These are phyloP conservation scores for Apostichopus parvimensis DNA, from an alignment of 35 echinoderm and acorn worm species.

Conservation along the genomic window DNA sequence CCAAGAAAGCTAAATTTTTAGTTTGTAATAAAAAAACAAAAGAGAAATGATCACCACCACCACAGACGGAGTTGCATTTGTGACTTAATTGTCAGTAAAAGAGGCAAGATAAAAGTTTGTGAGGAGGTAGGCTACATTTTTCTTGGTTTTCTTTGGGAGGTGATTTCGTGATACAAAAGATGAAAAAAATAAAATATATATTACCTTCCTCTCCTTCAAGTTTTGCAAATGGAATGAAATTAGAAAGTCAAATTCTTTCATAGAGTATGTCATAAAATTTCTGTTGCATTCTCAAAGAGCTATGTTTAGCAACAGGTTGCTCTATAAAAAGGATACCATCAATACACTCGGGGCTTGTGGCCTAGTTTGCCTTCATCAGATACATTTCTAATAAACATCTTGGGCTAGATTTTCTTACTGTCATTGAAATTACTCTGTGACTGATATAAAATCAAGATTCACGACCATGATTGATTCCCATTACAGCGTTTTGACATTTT, in stretches of 20 bases:
- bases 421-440: no score
- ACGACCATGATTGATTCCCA: not conserved
- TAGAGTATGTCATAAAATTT: not conserved
- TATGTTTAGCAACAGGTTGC: no score
- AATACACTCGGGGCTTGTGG: no score
- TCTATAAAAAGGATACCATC: no score
- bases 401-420: no score
- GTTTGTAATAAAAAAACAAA: not conserved
- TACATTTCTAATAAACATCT: no score
- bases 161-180: not conserved
- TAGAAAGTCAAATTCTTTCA: not conserved
- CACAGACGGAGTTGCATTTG: not conserved
- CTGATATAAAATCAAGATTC: not conserved
- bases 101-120: not conserved
- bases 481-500: not conserved
- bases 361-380: no score
- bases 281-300: no score
- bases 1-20: no score
- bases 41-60: not conserved
- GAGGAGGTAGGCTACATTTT: not conserved
- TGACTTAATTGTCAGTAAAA: not conserved
- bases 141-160: not conserved
- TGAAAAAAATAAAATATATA: not conserved
- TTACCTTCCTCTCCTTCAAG: constrained; percentile 19
- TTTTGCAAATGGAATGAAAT: constrained; percentile 11